These are phyloP conservation scores for Struthidea cinerea DNA, from an alignment of 2,113 vertebrate genomes.

Conservation along the genomic window DNA sequence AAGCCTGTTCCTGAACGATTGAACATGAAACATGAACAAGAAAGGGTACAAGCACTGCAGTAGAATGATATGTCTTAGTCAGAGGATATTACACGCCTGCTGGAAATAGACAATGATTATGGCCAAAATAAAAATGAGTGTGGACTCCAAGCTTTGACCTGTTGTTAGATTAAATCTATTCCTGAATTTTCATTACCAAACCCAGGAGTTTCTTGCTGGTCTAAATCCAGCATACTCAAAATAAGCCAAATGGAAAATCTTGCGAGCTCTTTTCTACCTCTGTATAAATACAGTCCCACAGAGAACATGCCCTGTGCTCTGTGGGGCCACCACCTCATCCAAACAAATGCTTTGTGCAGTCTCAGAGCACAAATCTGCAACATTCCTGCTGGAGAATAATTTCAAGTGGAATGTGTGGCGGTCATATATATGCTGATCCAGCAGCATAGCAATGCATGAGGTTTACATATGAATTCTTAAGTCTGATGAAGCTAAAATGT, in stretches of 20 bases:
- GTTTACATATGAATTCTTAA: background rate
- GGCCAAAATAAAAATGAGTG: background rate
- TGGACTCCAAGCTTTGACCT: background rate
- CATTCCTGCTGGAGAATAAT: background rate
- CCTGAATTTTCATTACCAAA: background rate
- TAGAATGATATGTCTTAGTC: background rate
- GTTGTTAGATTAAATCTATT: background rate
- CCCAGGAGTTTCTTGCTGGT: background rate
- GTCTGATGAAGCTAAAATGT: background rate
- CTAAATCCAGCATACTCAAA: background rate
- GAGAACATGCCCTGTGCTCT: background rate
- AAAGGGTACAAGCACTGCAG: background rate
- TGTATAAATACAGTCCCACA: background rate
- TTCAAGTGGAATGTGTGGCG: background rate
- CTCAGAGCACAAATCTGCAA: background rate
- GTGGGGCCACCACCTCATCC: background rate
- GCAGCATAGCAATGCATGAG: background rate
- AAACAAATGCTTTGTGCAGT: background rate
- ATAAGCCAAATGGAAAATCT: background rate
- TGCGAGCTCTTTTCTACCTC: background rate
- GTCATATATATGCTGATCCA: background rate
- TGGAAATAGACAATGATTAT: background rate
- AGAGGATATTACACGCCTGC: background rate
- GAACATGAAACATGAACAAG: background rate
- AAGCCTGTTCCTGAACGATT: background rate